Base-by-base conservation (phyloP, 2,113 vertebrate species). In the Cariama cristata region DNA sequence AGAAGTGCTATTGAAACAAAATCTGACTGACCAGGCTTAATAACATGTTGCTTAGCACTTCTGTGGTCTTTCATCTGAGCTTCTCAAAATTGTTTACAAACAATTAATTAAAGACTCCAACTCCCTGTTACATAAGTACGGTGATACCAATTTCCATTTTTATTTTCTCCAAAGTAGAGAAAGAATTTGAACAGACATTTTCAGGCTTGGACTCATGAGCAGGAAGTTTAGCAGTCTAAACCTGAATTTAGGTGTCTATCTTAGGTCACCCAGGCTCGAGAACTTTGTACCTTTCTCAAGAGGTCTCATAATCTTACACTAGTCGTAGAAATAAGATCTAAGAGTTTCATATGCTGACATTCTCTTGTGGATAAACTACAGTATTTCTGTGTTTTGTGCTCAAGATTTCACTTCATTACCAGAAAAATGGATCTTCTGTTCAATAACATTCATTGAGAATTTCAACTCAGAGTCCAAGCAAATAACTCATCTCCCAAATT, bases 1-100 rank as follows among this genome's bases (percentile, higher is more conserved):
- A 38, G 63, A 68, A 89, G 58, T 30, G 45, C 64, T 76, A 27
- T 63, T 73, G 75, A 89, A 93, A 71, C 30, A 45, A 83, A 97
- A 55, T 66, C 66, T 74, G 86, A 2, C 89, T 83, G 93, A 55
- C 87, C 63, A 73, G 53, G 35, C 69, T 64, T 87, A 87, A 91
- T 91, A 76, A 82, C 0, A 1, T 79, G 63, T 64, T 68, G 50
- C 77, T 79, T 82, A 91, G 42, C 50, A 26, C 38, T 74, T 81
- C 55, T 73, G 63, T 44, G 69, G 45, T 79, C 80, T 96, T 95
- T 95, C 83, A 86, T 90, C 67, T 72, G 45, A 91, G 92, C 81
- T 45, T 69, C 80, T 94, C 47, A 35, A 52, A 91, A 67, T 33
- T 95, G 88, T 95, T 97, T 96, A 81, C 79, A 95, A 95, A 92